Base-by-base conservation (phyloP, 2,888 invertebrate species). In the Epinotia bilunana region DNA sequence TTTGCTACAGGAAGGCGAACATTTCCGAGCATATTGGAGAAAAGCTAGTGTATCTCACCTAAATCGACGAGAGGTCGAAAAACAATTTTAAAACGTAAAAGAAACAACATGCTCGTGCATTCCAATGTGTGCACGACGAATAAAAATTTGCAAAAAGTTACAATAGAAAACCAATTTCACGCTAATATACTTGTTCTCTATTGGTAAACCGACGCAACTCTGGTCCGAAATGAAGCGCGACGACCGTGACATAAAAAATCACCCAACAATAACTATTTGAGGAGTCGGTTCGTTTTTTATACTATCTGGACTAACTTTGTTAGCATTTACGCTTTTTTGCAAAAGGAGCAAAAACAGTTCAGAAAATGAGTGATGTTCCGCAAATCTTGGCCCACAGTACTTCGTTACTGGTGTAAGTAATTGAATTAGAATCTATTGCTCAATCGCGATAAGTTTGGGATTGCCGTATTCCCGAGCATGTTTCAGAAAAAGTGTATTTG, bases 91-190 rank as follows among this genome's bases (percentile, higher is more conserved):
- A 53, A 53, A 7, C 7, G 53, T 9, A 2, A 23, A 49, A 46
- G 7, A 23, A 6, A 39, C 43, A 64, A 23, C 64, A 49, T 28
- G 23, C 6, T 13, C 63, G n/a, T 13, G 3, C 62, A 33, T 39
- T 39, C n/a, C 28, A 49, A 64, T 23, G 57, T 11, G 20, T 2
- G 20, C 18, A 64, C 6, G 11, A 64, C 16, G 23, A 33, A 63
- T 33, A 0, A 39, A 49, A 11, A 58, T 11, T 53, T 16, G 20
- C 11, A 58, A 58, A 58, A 58, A 58, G 58, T 60, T 16, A 60
- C 58, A 69, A 69, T 23, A 46, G 58, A 43, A n/a, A 28, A 28
- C 39, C 58, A 60, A 58, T 69, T 69, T 69, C 69, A 60, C 69
- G 69, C 69, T 16, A n/a, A n/a, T n/a, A n/a, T n/a, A n/a, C n/a